These are phyloP conservation scores for Parnassius mnemosyne DNA, from an alignment of 2,888 invertebrate genomes.

Conservation along the genomic window DNA sequence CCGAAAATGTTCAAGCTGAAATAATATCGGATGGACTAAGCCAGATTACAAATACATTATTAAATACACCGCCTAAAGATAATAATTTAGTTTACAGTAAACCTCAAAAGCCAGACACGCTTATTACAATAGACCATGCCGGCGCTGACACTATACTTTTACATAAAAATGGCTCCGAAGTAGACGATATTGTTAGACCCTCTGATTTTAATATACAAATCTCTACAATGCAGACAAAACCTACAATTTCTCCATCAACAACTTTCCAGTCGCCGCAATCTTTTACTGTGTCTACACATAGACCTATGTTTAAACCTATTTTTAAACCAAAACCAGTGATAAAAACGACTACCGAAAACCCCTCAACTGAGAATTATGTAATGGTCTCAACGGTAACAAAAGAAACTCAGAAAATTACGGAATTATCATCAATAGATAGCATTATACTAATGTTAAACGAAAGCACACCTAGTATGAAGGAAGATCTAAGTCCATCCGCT, in stretches of 20 bases:
- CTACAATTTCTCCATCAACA: conserved; percentile 55
- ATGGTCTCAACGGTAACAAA: conserved; percentile 80
- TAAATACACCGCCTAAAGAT: conserved; percentile 70
- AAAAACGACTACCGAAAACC: conserved; percentile 42
- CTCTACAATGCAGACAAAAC: conserved; percentile 74
- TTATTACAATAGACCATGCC: conserved; percentile 81
- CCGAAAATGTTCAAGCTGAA: conserved; percentile 61
- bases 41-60: conserved; percentile 77
- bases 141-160: conserved; percentile 83
- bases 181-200: conserved; percentile 72
- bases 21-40: conserved; percentile 80
- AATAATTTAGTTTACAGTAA: conserved; percentile 55
- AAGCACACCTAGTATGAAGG: conserved; percentile 64
- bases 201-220: conserved; percentile 76
- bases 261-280: conserved; percentile 51
- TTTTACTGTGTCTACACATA: conserved; percentile 64
- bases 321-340: conserved; percentile 78
- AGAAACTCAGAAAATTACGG: conserved; percentile 63
- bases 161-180: conserved; percentile 79
- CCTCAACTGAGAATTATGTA: conserved; percentile 76
- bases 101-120: conserved; percentile 59
- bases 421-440: conserved; percentile 73
- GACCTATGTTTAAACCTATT: conserved; percentile 70
- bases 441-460: conserved; percentile 84
- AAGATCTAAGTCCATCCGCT: conserved; percentile 57